Conservation (phyloP, 1,140 invertebrate genomes). For the Anastatus disparis region DNA sequence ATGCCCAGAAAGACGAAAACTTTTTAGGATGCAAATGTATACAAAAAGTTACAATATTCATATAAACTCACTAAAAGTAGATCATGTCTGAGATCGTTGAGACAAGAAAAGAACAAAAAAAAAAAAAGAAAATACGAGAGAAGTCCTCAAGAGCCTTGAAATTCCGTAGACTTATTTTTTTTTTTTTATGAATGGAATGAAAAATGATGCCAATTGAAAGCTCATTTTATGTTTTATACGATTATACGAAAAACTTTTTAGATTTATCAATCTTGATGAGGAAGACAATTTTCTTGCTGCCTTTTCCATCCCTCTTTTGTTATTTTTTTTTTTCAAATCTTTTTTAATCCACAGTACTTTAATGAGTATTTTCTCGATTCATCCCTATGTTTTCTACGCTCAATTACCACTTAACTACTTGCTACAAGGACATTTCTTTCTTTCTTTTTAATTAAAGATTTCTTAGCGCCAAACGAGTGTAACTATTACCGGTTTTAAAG, state of each 20-base stretch:
- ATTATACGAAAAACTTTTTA: background rate
- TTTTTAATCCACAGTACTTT: background rate
- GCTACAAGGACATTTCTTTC: slow-evolving; percentile 16
- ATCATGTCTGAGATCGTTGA: background rate
- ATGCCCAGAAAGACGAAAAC: too few relatives aligned
- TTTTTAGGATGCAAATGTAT: background rate
- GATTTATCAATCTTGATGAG: too few relatives aligned
- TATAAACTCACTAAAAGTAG: background rate
- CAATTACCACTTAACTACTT: slow-evolving; percentile 20
- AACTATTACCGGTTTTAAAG: background rate
- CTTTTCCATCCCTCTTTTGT: too few relatives aligned
- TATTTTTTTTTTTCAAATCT: background rate
- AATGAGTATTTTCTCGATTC: background rate
- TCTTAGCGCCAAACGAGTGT: background rate
- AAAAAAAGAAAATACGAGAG: background rate
- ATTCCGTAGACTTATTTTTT: background rate
- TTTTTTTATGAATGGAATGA: background rate
- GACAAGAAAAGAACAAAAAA: background rate
- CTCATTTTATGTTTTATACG: background rate
- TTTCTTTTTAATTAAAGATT: slow-evolving; percentile 26
- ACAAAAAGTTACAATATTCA: background rate
- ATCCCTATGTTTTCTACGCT: background rate
- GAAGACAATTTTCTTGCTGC: too few relatives aligned
- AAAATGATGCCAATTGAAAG: background rate
- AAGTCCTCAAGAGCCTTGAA: background rate